phyloP scores from a whole-genome alignment of 2,797 vertebrate genomes.

The Glossophaga mutica region DNA sequence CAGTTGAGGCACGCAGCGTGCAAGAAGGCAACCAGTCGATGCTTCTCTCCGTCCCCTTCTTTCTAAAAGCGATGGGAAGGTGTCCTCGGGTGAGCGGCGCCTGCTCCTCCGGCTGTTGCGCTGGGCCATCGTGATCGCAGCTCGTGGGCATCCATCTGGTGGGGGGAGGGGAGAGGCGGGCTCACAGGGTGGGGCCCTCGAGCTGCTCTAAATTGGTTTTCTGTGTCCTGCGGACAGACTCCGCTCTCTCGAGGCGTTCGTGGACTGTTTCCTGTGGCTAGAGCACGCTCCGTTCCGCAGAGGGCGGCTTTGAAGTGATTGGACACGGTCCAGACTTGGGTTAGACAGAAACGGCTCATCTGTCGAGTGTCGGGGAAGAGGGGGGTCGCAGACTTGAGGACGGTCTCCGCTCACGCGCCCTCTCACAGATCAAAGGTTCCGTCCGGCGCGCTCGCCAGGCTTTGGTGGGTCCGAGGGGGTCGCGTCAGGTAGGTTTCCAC shows the following conservation, averaged over 20 bases:
- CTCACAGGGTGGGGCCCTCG: neutral
- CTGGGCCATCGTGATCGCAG: fast-evolving
- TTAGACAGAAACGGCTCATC: neutral
- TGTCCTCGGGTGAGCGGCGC: too few relatives aligned
- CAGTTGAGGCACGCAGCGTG: neutral
- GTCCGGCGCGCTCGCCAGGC: fast-evolving
- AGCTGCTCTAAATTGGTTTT: neutral
- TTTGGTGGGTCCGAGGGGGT: neutral
- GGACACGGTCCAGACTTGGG: neutral
- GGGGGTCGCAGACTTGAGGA: neutral
- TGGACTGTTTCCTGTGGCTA: neutral
- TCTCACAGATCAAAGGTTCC: neutral
- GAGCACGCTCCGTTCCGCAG: neutral
- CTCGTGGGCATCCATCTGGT: fast-evolving
- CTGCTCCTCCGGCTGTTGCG: fast-evolving
- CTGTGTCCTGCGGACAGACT: neutral
- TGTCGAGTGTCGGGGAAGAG: neutral
- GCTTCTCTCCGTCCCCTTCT: too few relatives aligned
- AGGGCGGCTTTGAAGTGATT: neutral
- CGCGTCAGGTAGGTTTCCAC: neutral
- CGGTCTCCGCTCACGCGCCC: fast-evolving
- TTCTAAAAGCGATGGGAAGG: too few relatives aligned
- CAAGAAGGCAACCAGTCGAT: too few relatives aligned
- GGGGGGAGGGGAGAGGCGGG: neutral
- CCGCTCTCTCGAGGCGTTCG: neutral